Base-by-base conservation (phyloP, 2,797 vertebrate genomes). In the Helostoma temminkii region DNA sequence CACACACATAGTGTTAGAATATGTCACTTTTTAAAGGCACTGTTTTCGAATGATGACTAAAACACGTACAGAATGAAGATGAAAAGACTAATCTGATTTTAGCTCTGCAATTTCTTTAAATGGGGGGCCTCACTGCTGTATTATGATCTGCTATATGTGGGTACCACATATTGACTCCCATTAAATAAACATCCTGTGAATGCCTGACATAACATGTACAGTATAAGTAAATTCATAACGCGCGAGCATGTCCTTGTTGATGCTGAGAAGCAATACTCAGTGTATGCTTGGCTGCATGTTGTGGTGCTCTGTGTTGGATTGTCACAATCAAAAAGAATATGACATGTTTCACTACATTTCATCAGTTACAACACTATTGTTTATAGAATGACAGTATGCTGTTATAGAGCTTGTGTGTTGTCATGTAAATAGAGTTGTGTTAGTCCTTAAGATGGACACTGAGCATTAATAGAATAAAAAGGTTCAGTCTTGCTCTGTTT, bases 131-230 rank as follows among this genome's bases (percentile, higher is more conserved):
- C 46, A 21, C 16, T 43, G 57, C 32, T 30, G 32, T 19, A 39
- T 59, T 10, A 55, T 45, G 50, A 45, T 50, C 41, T 26, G 55
- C 78, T 73, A 76, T 75, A 80, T 66, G 26, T 48, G 55, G 30
- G 19, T 49, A 52, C 41, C 32, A 62, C 41, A 71, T 30, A 56
- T 53, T n/a, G 37, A 34, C 42, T 41, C 42, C 46, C 60, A 55
- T 60, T 26, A 67, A 66, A 42, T n/a, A 58, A 54, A 59, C 39
- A 22, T 61, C 15, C 39, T n/a, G 39, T 56, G 24, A 54, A 59
- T 53, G 18, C 6, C 45, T 16, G 16, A 25, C 21, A 36, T 37
- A 42, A 76, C 50, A 14, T 5, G 49, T 10, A 5, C 30, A 32
- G 30, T 26, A 24, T n/a, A 14, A 32, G 50, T 63, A n/a, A 22